Evolutionary conservation across 2,113 vertebrate species (phyloP).

Genomic region (Rhea pennata): DNA sequence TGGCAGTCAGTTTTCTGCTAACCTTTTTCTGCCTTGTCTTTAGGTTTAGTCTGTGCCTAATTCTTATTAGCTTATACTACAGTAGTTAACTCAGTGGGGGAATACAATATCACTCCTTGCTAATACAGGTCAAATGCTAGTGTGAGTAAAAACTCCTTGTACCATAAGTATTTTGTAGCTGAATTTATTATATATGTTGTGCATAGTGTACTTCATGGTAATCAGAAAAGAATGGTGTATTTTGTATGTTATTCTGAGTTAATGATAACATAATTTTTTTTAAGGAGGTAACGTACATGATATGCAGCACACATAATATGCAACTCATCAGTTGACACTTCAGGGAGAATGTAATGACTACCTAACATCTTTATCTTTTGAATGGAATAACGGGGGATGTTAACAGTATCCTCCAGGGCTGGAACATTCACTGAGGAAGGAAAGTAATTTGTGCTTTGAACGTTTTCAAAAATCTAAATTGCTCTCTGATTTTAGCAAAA

Average conservation of each 20-base stretch:
- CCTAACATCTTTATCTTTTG: conserved; percentile 2
- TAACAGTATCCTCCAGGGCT: background rate
- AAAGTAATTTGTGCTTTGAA: background rate
- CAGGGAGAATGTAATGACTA: background rate
- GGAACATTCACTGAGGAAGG: background rate
- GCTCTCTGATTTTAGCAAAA: background rate
- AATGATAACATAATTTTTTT: conserved; percentile 17
- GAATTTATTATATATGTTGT: background rate
- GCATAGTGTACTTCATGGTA: background rate
- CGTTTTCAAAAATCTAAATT: background rate
- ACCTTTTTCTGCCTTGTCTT: background rate
- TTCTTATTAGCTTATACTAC: background rate
- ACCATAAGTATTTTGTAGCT: conserved; percentile 4
- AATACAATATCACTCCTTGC: background rate
- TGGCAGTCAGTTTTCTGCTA: background rate
- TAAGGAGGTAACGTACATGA: background rate
- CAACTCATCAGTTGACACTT: conserved; percentile 1
- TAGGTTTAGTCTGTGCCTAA: background rate
- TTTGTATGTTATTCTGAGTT: conserved; percentile 1
- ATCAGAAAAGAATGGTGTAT: conserved; percentile 33
- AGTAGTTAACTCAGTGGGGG: background rate
- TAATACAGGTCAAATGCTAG: background rate
- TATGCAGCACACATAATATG: background rate
- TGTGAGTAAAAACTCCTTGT: background rate
- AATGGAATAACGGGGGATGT: background rate